Base-by-base conservation (phyloP, 2,113 vertebrate genomes). In the Cololabis saira region DNA sequence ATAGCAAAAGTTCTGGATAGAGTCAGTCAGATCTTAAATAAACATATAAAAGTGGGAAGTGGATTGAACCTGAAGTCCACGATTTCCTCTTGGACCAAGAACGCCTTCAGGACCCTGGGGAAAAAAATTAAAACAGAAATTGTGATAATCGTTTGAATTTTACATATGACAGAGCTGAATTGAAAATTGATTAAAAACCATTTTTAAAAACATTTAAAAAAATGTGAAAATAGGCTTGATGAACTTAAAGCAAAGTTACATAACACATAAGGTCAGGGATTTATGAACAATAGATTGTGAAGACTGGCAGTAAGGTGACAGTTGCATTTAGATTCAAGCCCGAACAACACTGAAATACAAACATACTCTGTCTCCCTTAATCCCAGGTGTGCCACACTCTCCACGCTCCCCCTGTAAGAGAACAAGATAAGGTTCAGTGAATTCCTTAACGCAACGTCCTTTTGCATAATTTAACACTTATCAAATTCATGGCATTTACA, bases 381-480 rank as follows among this genome's bases (percentile, higher is more conserved):
- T 76, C 71, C 96, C 95, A 69, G 96, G 96, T 59, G 91, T 93
- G 53, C 95, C 96, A 86, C 96, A 97, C 82, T 96, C 94, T n/a
- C 95, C 95, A 87, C 95, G 90, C 74, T 95, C 95, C 37, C 96
- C 96, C 96, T 97, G 76, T 7, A 63, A 67, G 22, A 74, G 13
- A 79, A 71, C 10, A 52, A 63, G 45, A 44, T 49, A 27, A 10
- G 61, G n/a, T 68, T 74, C 0, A 51, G 47, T 37, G 9, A 24
- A 21, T 16, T 41, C 37, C 2, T 58, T 18, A n/a, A 55, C 18
- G 1, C 3, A 1, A 5, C 2, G 7, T 33, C 15, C 49, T 49
- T 44, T 44, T 49, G 44, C 6, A 49, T 33, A 21, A 43, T 58
- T 64, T 67, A 27, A 30, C 22, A 6, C 22, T 48, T 50, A n/a